Evolutionary conservation across 92 coral and sea anemone genomes (phyloP).

Genomic region (Bergia puertoricense): DNA sequence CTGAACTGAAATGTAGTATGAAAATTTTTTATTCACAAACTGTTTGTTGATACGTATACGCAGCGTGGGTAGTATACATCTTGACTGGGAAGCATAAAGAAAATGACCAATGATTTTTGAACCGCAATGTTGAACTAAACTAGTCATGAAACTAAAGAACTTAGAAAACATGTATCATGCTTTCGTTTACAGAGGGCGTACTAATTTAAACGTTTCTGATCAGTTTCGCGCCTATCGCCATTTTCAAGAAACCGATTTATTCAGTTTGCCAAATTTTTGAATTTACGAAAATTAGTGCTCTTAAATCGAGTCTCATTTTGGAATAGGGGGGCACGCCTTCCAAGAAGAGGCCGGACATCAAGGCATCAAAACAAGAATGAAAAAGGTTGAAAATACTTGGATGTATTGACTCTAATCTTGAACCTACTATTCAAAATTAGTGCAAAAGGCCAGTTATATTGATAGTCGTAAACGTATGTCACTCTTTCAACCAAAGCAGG

Average conservation of each 20-base stretch:
- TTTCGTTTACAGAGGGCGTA: too few relatives aligned
- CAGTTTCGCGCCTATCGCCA: background rate
- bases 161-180: too few relatives aligned
- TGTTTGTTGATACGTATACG: too few relatives aligned
- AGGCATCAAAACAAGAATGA: background rate
- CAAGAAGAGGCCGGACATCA: background rate
- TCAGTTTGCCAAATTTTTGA: background rate
- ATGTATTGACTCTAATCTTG: background rate
- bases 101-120: too few relatives aligned
- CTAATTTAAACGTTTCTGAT: background rate
- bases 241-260: background rate
- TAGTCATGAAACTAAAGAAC: too few relatives aligned
- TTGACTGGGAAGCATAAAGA: background rate
- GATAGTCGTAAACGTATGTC: background rate
- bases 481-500: background rate
- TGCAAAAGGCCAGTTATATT: background rate
- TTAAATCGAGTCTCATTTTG: too few relatives aligned
- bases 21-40: too few relatives aligned
- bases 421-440: background rate
- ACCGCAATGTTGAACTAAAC: too few relatives aligned
- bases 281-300: background rate
- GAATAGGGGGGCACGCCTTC: background rate
- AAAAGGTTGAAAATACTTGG: background rate
- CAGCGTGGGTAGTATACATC: too few relatives aligned
- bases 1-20: too few relatives aligned